phyloP scores from a whole-genome alignment of 2,888 invertebrate genomes.

The Zelleria hepariella region DNA sequence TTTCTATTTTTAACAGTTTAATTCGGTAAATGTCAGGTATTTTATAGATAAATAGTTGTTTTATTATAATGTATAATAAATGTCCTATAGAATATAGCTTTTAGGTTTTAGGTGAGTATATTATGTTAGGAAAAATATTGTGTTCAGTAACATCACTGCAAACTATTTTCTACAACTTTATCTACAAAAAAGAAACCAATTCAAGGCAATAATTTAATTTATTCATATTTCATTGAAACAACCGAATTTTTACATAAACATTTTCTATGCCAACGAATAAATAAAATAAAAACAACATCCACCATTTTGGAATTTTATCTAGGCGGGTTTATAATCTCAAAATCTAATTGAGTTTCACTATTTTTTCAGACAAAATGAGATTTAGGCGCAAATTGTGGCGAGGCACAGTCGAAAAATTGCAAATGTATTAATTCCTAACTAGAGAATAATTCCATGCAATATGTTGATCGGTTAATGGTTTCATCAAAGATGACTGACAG shows the following conservation, averaged over 20 bases:
- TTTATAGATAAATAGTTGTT: neutral
- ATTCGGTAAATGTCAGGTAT: neutral
- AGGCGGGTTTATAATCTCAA: no score
- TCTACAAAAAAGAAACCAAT: conserved; percentile 8
- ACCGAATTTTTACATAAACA: no score
- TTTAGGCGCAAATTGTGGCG: neutral
- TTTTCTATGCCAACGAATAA: neutral
- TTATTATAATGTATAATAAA: neutral
- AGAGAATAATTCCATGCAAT: no score
- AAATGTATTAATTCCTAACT: no score
- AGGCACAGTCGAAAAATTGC: neutral
- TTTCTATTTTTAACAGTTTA: neutral
- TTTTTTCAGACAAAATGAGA: neutral
- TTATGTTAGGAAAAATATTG: neutral
- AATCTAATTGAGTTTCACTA: no score
- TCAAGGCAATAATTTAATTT: conserved; percentile 14
- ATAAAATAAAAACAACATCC: neutral
- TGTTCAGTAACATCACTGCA: neutral
- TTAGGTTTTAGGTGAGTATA: neutral
- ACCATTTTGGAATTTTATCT: neutral
- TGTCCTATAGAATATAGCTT: neutral
- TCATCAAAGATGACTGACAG: no score
- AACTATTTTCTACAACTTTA: conserved; percentile 5
- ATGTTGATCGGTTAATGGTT: no score
- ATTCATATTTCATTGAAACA: neutral